Conservation (phyloP, 2,113 vertebrate species). For the Thamnaconus septentrionalis region DNA sequence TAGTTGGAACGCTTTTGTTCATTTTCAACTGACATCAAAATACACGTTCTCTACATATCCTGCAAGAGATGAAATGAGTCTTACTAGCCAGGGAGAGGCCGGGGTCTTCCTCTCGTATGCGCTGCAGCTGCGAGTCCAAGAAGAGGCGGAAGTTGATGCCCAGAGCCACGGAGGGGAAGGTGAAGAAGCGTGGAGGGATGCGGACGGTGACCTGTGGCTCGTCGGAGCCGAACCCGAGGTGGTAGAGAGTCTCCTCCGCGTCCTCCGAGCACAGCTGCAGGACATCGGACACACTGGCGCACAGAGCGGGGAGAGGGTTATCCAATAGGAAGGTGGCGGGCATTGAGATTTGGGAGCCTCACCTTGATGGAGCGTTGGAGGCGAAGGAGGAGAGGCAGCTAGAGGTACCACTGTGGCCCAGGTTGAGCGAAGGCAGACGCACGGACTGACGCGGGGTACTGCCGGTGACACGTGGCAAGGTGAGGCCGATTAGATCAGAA, state of each 20-base stretch:
- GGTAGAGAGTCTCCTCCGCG: constrained; percentile 85
- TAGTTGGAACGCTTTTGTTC: too few species aligned
- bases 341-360: constrained; percentile 1
- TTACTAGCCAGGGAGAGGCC: constrained; percentile 87
- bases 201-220: constrained; percentile 78
- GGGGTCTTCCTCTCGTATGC: constrained; percentile 86
- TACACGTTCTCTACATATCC: too few species aligned
- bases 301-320: not conserved
- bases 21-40: too few species aligned
- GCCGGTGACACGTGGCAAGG: constrained; percentile 3
- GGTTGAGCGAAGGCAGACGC: constrained; percentile 49
- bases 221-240: constrained; percentile 85
- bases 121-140: constrained; percentile 82
- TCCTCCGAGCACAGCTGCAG: constrained; percentile 82
- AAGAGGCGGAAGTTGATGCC: constrained; percentile 93
- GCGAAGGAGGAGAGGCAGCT: constrained; percentile 79
- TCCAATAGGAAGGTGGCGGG: too few species aligned
- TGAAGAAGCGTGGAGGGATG: constrained; percentile 88
- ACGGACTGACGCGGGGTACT: constrained; percentile 54
- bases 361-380: constrained; percentile 84
- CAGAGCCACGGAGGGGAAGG: constrained; percentile 79
- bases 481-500: not conserved
- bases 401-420: constrained; percentile 83
- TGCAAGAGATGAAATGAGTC: constrained; percentile 24
- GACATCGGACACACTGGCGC: constrained; percentile 76